Evolutionary conservation across 1,140 invertebrate species (phyloP).

Genomic region (Bursaphelenchus mucronatus): DNA sequence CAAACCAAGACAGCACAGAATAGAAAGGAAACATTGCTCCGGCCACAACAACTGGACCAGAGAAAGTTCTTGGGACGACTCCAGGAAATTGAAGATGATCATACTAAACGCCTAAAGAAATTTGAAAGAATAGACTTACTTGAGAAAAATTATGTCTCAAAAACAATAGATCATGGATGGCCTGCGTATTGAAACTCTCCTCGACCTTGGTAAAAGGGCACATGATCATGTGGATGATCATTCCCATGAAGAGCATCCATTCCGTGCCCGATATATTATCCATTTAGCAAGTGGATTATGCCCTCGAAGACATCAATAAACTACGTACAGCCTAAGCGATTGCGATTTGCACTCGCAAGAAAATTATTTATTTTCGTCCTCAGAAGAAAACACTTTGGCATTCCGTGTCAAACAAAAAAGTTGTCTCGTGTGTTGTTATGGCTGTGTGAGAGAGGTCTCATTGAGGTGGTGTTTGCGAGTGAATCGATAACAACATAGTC

Average conservation of each 20-base stretch:
- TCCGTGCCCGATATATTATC: conserved; percentile 41
- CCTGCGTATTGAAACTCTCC: conserved; percentile 97
- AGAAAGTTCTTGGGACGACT: conserved; percentile 90
- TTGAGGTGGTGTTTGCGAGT: too few relatives aligned
- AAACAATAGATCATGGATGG: conserved; percentile 92
- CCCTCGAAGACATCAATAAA: too few relatives aligned
- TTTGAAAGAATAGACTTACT: conserved; percentile 66
- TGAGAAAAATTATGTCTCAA: conserved; percentile 75
- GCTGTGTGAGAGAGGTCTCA: too few relatives aligned
- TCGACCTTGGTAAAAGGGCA: conserved; percentile 98
- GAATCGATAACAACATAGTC: too few relatives aligned
- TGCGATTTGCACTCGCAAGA: too few relatives aligned
- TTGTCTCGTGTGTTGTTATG: too few relatives aligned
- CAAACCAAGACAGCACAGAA: conserved; percentile 69
- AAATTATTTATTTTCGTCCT: neutral
- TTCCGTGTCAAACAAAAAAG: too few relatives aligned
- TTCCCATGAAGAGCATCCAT: conserved; percentile 46
- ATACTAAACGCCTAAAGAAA: conserved; percentile 70
- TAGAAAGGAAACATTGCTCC: conserved; percentile 74
- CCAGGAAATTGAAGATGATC: conserved; percentile 97
- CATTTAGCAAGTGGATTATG: conserved; percentile 12
- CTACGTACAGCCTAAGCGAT: too few relatives aligned
- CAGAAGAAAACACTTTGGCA: too few relatives aligned
- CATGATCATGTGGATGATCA: conserved; percentile 72
- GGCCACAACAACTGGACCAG: conserved; percentile 82